Evolutionary conservation across 2,113 vertebrate genomes (phyloP), one percentile per base, ranked within the genome.

Genomic region (Hippocampus mohnikei): DNA sequence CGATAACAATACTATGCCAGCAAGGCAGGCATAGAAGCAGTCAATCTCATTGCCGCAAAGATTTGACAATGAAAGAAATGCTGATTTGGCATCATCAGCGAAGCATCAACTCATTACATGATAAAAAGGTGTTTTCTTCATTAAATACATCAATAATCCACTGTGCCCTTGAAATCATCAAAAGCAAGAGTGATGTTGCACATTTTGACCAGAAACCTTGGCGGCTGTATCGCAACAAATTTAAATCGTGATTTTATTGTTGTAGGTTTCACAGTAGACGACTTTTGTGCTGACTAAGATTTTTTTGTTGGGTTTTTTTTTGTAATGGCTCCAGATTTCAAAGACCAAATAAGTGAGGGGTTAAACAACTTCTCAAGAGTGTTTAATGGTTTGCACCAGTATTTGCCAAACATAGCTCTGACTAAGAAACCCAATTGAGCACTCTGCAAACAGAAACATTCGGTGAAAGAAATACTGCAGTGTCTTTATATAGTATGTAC

Each of bases 1-100:
- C 78, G 74, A 89, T 81, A 67, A 81, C 78, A 77, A 68, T 72
- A 72, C 75, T 75, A 77, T 78, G 71, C 66, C 27, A 20, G 70
- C 37, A 73, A 85, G 63, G 66, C 77, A 81, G 23, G 42, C 61
- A 56, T 67, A 74, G 65, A 73, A 64, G 23, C 62, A 76, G 60
- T 71, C 73, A 50, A 21, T 81, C 73, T 73, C 66, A 50, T 20
- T 50, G 68, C 37, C 60, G 71, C 52, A 72, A 76, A 73, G 23
- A 66, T 66, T 70, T 70, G 60, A 74, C 70, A 82, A 73, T 72
- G 25, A 74, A 79, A 79, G 67, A 70, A 33, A 52, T 73, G 66
- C 70, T 74, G 76, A 82, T 78, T 69, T 82, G 61, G 66, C 55
- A 58, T 58, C 12, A 27, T 58, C 55, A 66, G 55, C 72, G 37